Base-by-base conservation (phyloP, 2,797 vertebrate genomes). In the Bovichtus variegatus region DNA sequence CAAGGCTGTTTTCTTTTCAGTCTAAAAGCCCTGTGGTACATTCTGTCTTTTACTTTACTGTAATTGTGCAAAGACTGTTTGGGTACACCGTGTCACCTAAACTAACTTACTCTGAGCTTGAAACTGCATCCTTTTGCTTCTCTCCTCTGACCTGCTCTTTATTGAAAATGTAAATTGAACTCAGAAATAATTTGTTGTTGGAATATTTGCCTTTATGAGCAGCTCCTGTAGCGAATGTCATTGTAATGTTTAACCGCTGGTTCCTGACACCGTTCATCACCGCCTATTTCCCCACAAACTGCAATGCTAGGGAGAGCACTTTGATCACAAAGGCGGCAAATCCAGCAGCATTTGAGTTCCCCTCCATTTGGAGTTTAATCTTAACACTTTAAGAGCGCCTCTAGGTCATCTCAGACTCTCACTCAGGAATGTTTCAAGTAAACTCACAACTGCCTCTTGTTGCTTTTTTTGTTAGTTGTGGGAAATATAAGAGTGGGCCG, bases 261-360 rank as follows among this genome's bases (percentile, higher is more conserved):
- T 63, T 75, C 49, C 62, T 76, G 79, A 78, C 75, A 80, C 53
- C 2, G 1, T 72, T 82, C 71, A 71, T 58, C 62, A 16, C 50
- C 1, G 21, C 51, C 43, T 73, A 5, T 76, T 83, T 87, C 80
- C 73, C 63, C 81, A 75, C 78, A 81, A 58, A 58, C 36, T 21
- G 40, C 59, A 65, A 4, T 27, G 55, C 53, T n/a, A n/a, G 16
- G 43, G 53, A 58, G 58, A 78, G 55, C 31, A 43, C 82, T 85
- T 89, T 89, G 78, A 90, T 89, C 85, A 62, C 57, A 67, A 77
- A 89, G 55, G 73, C 71, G 21, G 67, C 47, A 84, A 88, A 86
- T 85, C 86, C 74, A 38, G 62, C 46, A 43, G 71, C 53, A 49
- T 81, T 82, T 70, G 54, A 64, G 61, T 69, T 84, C 43, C 59